Evolutionary conservation across 1,140 invertebrate species (phyloP).

Genomic region (Drosophila pachea): DNA sequence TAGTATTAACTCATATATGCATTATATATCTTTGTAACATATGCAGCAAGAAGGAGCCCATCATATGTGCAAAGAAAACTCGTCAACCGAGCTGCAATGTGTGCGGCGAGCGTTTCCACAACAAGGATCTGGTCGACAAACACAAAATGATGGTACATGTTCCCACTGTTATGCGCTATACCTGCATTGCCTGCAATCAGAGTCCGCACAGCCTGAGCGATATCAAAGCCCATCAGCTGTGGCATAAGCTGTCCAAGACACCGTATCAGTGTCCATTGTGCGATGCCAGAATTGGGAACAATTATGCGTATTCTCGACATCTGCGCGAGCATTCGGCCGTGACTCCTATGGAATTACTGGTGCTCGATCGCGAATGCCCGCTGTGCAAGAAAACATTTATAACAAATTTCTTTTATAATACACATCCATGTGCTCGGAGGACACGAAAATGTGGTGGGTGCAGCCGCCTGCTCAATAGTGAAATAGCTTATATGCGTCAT

Average conservation of each 20-base stretch:
- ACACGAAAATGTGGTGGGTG: conserved; percentile 70
- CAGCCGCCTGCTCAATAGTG: conserved; percentile 47
- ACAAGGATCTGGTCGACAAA: conserved; percentile 57
- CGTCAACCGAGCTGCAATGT: conserved; percentile 58
- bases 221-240: conserved; percentile 72
- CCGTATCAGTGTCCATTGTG: conserved; percentile 70
- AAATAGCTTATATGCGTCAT: conserved; percentile 61
- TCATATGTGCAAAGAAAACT: conserved; percentile 30
- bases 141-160: conserved; percentile 53
- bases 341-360: conserved; percentile 46
- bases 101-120: conserved; percentile 60
- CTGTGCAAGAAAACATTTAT: conserved; percentile 65
- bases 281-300: conserved; percentile 48
- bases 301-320: conserved; percentile 61
- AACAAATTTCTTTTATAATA: conserved; percentile 74
- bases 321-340: conserved; percentile 57
- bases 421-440: conserved; percentile 68
- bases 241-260: conserved; percentile 76
- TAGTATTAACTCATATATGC: neutral
- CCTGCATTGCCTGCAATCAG: conserved; percentile 71
- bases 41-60: conserved; percentile 60
- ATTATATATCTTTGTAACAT: neutral
- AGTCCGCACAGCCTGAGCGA: conserved; percentile 60
- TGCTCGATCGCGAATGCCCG: conserved; percentile 69
- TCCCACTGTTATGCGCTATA: conserved; percentile 61